Conservation (phyloP, 2,888 invertebrate species). For the Lacanobia oleracea region DNA sequence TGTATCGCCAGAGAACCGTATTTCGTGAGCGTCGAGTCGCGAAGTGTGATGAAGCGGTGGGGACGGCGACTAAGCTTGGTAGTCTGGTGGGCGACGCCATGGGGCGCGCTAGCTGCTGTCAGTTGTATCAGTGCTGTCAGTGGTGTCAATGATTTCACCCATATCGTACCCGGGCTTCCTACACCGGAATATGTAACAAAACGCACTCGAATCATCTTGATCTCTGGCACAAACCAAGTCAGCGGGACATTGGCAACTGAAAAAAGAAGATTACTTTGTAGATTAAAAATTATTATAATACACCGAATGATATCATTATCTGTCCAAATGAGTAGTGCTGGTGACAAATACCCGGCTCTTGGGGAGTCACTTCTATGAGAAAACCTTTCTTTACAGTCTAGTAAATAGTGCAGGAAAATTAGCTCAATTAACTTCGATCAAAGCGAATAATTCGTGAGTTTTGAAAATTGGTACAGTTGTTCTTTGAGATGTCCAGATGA, state of each 20-base stretch:
- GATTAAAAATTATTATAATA: not conserved
- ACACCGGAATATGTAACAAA: not conserved
- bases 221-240: not conserved
- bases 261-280: not conserved
- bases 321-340: not conserved
- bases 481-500: no score
- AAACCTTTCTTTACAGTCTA: not conserved
- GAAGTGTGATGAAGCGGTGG: constrained; percentile 47
- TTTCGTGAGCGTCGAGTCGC: constrained; percentile 11
- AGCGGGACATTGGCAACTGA: not conserved
- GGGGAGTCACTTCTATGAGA: not conserved
- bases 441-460: no score
- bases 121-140: no score
- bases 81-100: constrained; percentile 16
- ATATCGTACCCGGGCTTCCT: not conserved
- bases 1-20: not conserved
- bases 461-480: no score
- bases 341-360: not conserved
- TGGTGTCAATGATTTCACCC: not conserved
- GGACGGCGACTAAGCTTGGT: constrained; percentile 44
- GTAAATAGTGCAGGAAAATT: no score
- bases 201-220: no score
- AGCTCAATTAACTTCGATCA: no score
- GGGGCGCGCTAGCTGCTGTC: constrained; percentile 60
- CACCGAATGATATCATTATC: not conserved